phyloP scores from a whole-genome alignment of 2,888 invertebrate species.

The Sarcophaga caerulescens region DNA sequence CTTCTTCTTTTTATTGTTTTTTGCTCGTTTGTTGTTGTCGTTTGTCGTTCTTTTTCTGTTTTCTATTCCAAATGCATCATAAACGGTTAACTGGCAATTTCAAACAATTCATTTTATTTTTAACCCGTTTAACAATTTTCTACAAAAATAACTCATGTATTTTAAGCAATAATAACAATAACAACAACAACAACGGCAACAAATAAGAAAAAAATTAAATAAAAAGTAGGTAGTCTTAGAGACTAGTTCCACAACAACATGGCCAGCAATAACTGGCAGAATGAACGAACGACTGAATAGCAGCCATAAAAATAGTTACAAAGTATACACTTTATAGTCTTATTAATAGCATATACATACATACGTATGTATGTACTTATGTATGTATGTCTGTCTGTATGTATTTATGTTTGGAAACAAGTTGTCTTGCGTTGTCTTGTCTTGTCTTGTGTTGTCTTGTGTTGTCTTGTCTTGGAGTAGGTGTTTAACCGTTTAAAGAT shows the following conservation, averaged over 20 bases:
- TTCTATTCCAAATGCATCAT: slow-evolving; percentile 52
- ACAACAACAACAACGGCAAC: background rate
- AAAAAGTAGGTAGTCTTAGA: slow-evolving; percentile 37
- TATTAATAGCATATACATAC: too few relatives aligned
- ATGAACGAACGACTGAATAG: background rate
- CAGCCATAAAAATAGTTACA: slow-evolving; percentile 6
- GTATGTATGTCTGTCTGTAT: background rate
- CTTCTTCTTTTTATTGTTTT: background rate
- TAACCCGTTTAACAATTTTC: slow-evolving; percentile 22
- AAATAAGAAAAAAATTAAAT: background rate
- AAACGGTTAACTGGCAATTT: slow-evolving; percentile 30
- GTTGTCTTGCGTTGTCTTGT: background rate
- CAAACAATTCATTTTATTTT: slow-evolving; percentile 36
- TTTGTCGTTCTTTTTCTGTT: background rate
- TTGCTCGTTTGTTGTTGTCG: background rate
- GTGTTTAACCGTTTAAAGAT: slow-evolving; percentile 51
- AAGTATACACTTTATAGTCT: too few relatives aligned
- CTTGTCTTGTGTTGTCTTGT: too few relatives aligned
- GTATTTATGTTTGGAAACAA: background rate
- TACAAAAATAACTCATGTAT: background rate
- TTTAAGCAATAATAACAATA: background rate
- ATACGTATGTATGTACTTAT: background rate
- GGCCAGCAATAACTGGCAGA: background rate
- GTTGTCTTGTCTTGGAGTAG: slow-evolving; percentile 21
- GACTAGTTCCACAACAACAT: slow-evolving; percentile 45